A percentile compares a stretch with the other conserved stretches of the same genome.
Evolutionary conservation across 2,113 vertebrate species (phyloP).

Genomic region (Oenanthe melanoleuca): DNA sequence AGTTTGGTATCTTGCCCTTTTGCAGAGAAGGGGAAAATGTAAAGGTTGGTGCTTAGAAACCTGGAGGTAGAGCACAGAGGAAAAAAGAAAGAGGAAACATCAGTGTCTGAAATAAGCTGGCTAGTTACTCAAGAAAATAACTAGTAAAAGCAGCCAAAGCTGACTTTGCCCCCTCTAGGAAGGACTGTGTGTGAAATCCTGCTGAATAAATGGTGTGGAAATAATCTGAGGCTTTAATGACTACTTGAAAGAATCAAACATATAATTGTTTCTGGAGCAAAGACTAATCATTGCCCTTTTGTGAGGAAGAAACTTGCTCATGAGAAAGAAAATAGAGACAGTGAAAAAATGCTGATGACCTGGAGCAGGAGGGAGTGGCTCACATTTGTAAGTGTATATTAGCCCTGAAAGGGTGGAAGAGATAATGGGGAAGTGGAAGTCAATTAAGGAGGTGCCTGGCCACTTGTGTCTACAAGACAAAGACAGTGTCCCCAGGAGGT

Average conservation of each 20-base stretch:
- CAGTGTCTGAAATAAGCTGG: not conserved
- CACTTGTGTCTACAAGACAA: not conserved
- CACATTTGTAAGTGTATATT: not conserved
- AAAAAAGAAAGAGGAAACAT: slow-evolving; percentile 16
- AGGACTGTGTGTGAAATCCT: slow-evolving; percentile 24
- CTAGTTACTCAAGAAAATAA: not conserved
- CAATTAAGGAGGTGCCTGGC: not conserved
- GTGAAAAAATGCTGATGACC: not conserved
- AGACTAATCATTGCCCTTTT: not conserved
- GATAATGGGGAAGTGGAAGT: not conserved
- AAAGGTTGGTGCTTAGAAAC: slow-evolving; percentile 43
- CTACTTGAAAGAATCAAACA: slow-evolving; percentile 19
- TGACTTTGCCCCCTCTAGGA: not conserved
- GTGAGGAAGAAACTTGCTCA: not conserved
- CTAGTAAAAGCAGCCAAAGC: not conserved
- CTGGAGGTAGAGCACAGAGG: not conserved
- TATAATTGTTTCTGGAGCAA: not conserved
- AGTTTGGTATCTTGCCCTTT: slow-evolving; percentile 38
- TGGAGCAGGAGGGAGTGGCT: not conserved
- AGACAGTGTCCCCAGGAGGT: not conserved
- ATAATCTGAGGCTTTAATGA: slow-evolving; percentile 39
- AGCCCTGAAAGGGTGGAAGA: not conserved
- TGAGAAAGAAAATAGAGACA: not conserved
- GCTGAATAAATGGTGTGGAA: slow-evolving; percentile 34
- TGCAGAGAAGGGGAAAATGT: slow-evolving; percentile 36